phyloP scores from a whole-genome alignment of 1,140 invertebrate species.

The Drosophila tani region DNA sequence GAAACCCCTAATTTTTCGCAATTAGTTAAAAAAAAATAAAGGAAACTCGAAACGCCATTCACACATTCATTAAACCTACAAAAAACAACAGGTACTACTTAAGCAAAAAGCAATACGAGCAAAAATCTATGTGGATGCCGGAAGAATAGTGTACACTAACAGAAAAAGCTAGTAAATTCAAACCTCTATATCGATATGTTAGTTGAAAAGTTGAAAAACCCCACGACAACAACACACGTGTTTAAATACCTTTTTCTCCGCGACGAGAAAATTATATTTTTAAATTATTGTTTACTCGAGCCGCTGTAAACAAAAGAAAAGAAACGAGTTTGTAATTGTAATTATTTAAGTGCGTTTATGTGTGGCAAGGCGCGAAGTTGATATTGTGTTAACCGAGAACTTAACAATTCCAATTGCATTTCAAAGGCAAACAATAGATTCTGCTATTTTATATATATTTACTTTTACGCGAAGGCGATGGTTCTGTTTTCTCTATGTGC shows the following conservation, averaged over 20 bases:
- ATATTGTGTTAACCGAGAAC: slow-evolving; percentile 24
- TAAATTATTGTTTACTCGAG: slow-evolving; percentile 32
- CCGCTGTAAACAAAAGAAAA: slow-evolving; percentile 21
- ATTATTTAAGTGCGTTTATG: slow-evolving; percentile 38
- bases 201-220: slow-evolving; percentile 40
- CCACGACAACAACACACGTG: slow-evolving; percentile 11
- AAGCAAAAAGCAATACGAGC: slow-evolving; percentile 50
- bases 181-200: slow-evolving; percentile 62
- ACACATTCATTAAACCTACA: slow-evolving; percentile 28
- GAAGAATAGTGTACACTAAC: slow-evolving; percentile 40
- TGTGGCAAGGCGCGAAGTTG: slow-evolving; percentile 21
- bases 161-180: slow-evolving; percentile 65
- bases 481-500: slow-evolving; percentile 45
- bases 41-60: slow-evolving; percentile 33
- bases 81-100: slow-evolving; percentile 17
- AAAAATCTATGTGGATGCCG: slow-evolving; percentile 36
- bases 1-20: slow-evolving; percentile 47
- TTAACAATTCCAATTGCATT: slow-evolving; percentile 72
- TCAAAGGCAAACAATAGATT: slow-evolving; percentile 54
- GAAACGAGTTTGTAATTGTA: slow-evolving; percentile 30
- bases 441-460: slow-evolving; percentile 52
- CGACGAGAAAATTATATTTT: slow-evolving; percentile 34
- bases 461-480: slow-evolving; percentile 44
- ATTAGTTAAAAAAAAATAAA: slow-evolving; percentile 54
- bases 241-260: slow-evolving; percentile 35